These are phyloP conservation scores for Anthopleura xanthogrammica DNA, from an alignment of 92 coral and sea anemone species.

Conservation along the genomic window DNA sequence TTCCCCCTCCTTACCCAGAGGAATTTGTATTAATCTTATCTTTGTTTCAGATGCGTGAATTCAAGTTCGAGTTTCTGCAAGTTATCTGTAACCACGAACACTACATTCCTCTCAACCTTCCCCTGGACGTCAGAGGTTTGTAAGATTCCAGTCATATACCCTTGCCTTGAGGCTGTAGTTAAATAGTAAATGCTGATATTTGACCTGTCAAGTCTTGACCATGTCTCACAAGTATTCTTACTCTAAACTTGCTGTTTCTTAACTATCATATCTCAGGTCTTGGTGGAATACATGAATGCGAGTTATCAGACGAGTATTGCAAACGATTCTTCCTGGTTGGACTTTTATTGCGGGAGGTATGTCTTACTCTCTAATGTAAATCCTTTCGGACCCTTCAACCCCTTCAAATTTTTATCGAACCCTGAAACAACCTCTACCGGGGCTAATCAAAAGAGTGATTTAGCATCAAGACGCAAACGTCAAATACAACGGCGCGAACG, in stretches of 20 bases:
- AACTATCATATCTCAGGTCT: conserved; percentile 38
- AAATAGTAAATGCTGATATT: too few species aligned
- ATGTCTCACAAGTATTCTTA: not conserved
- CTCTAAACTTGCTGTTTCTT: not conserved
- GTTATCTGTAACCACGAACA: conserved; percentile 96
- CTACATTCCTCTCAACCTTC: conserved; percentile 95
- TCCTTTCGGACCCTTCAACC: too few species aligned
- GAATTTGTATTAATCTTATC: not conserved
- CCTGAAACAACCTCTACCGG: too few species aligned
- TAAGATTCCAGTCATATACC: not conserved
- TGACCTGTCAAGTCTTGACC: not conserved
- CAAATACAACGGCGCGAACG: too few species aligned
- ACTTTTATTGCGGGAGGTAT: conserved; percentile 82
- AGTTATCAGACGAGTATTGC: conserved; percentile 87
- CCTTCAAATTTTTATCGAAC: too few species aligned
- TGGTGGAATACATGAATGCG: conserved; percentile 88
- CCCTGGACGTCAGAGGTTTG: conserved; percentile 86
- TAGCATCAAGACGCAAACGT: too few species aligned
- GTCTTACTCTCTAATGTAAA: not conserved
- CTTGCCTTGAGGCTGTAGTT: not conserved
- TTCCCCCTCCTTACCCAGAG: too few species aligned
- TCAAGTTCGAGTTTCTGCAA: conserved; percentile 93
- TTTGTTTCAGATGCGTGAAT: conserved; percentile 87
- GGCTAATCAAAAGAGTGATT: too few species aligned
- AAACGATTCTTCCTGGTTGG: conserved; percentile 92